phyloP scores from a whole-genome alignment of 2,888 invertebrate genomes.

The Deilephila elpenor region DNA sequence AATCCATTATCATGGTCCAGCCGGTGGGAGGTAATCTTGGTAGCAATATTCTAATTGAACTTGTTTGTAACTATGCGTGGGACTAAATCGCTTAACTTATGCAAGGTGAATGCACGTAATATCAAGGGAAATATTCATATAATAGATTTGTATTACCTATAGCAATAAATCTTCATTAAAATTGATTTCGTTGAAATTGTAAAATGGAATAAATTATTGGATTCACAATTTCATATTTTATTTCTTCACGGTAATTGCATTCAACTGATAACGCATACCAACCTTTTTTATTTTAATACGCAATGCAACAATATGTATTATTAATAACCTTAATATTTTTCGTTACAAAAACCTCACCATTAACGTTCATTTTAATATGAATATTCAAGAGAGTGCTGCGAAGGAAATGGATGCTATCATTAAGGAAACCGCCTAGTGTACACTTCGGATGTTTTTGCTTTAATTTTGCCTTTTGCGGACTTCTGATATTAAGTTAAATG shows the following conservation, averaged over 20 bases:
- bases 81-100: background rate
- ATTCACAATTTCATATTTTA: too few species aligned
- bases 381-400: constrained; percentile 45
- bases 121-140: too few species aligned
- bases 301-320: background rate
- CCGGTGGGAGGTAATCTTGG: too few species aligned
- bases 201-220: too few species aligned
- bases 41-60: constrained; percentile 14
- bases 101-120: constrained; percentile 15
- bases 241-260: background rate
- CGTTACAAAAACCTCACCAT: constrained; percentile 16
- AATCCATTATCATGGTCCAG: constrained; percentile 14
- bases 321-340: constrained; percentile 16
- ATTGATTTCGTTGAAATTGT: too few species aligned
- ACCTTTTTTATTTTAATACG: background rate
- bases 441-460: constrained; percentile 40
- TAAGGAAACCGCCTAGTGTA: constrained; percentile 47
- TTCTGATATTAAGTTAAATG: background rate
- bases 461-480: constrained; percentile 36
- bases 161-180: too few species aligned
- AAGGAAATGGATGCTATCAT: constrained; percentile 43
- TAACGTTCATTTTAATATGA: constrained; percentile 40
- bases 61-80: constrained; percentile 16
- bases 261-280: background rate
- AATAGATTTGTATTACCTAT: too few species aligned